These are phyloP conservation scores for Coracias cyanogaster DNA, from an alignment of 2,797 vertebrate genomes.

Conservation along the genomic window DNA sequence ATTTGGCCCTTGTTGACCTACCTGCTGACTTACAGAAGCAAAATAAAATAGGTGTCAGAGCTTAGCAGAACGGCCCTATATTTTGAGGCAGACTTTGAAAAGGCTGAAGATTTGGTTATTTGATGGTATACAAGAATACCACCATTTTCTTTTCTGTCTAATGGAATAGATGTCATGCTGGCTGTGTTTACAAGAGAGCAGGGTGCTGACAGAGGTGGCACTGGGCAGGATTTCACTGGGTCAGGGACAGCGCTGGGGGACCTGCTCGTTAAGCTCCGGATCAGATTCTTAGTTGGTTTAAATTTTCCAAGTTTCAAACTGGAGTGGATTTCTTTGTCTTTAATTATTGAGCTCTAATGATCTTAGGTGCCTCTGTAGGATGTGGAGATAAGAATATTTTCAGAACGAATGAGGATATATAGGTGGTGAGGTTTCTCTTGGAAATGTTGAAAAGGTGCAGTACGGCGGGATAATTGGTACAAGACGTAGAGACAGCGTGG, in stretches of 20 bases:
- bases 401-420: background rate
- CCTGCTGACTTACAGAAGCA: background rate
- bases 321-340: background rate
- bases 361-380: background rate
- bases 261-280: background rate
- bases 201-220: background rate
- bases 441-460: background rate
- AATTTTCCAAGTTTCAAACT: background rate
- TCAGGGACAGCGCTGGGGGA: background rate
- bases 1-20: background rate
- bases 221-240: rapidly evolving
- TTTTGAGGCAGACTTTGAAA: background rate
- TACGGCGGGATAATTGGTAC: background rate
- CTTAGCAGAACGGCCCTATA: background rate
- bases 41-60: rapidly evolving
- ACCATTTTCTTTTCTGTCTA: background rate
- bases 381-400: background rate
- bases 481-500: background rate
- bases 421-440: background rate
- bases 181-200: background rate
- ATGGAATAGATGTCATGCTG: background rate
- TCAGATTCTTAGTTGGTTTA: background rate
- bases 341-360: background rate
- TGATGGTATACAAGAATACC: background rate
- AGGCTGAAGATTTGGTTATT: background rate